These are phyloP conservation scores for Flexamia atlantica DNA, from an alignment of 2,888 invertebrate genomes.

Conservation along the genomic window DNA sequence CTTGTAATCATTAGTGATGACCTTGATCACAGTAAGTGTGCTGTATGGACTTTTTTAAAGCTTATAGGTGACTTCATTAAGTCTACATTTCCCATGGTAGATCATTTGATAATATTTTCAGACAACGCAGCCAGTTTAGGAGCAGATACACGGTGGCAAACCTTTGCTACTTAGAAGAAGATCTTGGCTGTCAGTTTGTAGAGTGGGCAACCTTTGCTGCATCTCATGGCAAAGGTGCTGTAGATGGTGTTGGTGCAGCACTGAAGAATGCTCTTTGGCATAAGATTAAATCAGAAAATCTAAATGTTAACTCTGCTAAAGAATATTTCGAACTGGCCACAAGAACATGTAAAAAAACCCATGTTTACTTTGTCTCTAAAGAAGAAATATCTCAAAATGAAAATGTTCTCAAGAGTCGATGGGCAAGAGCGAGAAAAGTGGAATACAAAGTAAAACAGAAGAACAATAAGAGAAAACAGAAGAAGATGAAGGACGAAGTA, in stretches of 20 bases:
- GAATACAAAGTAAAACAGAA: slow-evolving; percentile 3
- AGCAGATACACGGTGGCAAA: slow-evolving; percentile 27
- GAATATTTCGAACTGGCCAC: slow-evolving; percentile 43
- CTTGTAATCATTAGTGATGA: slow-evolving; percentile 42
- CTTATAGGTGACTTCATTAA: slow-evolving; percentile 14
- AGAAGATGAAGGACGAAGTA: slow-evolving; percentile 17
- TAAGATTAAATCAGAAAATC: slow-evolving; percentile 37
- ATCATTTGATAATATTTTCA: slow-evolving; percentile 25
- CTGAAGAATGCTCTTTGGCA: slow-evolving; percentile 46
- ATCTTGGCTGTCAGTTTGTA: slow-evolving; percentile 28
- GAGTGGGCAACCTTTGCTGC: too few relatives aligned
- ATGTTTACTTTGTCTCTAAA: slow-evolving; percentile 50
- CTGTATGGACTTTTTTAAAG: slow-evolving; percentile 41
- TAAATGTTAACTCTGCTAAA: slow-evolving; percentile 51
- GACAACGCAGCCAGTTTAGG: slow-evolving; percentile 43
- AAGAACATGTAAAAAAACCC: slow-evolving; percentile 11
- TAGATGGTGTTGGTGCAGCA: slow-evolving; percentile 49
- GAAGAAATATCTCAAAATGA: slow-evolving; percentile 47
- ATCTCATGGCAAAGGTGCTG: slow-evolving; percentile 46
- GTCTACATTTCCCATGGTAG: slow-evolving; percentile 15
- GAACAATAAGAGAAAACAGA: background rate
- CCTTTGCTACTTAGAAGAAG: slow-evolving; percentile 29
- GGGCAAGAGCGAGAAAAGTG: too few relatives aligned
- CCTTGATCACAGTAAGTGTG: slow-evolving; percentile 42
- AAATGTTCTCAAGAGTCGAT: slow-evolving; percentile 31